Conservation (phyloP, 2,888 invertebrate genomes). For the Eristalinus sepulchralis region DNA sequence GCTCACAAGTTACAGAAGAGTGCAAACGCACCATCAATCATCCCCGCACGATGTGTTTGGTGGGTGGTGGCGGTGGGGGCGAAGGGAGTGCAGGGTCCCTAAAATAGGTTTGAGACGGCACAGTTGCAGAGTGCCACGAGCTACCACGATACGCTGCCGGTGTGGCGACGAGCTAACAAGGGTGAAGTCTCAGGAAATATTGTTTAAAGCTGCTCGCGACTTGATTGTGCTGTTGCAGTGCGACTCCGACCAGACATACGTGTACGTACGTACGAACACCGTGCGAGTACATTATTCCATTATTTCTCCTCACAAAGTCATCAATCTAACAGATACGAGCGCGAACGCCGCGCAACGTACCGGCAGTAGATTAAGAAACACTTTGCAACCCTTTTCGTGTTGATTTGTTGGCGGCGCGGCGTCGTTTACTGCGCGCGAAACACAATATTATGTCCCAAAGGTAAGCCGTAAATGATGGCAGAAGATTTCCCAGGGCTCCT, state of each 20-base stretch:
- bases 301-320: slow-evolving; percentile 46
- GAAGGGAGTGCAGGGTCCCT: slow-evolving; percentile 1
- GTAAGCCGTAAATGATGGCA: slow-evolving; percentile 61
- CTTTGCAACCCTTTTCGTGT: slow-evolving; percentile 52
- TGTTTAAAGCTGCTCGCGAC: slow-evolving; percentile 36
- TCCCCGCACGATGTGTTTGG: slow-evolving; percentile 1
- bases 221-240: slow-evolving; percentile 10
- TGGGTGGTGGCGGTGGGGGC: too few species aligned
- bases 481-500: slow-evolving; percentile 46
- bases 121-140: background rate
- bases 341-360: background rate
- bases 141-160: background rate
- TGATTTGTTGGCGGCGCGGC: slow-evolving; percentile 50
- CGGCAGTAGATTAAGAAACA: slow-evolving; percentile 33
- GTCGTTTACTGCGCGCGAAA: slow-evolving; percentile 30
- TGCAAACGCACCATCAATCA: slow-evolving; percentile 68
- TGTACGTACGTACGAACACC: background rate
- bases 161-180: background rate
- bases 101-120: background rate
- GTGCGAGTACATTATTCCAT: slow-evolving; percentile 36
- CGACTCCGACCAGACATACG: background rate
- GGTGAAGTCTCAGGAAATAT: slow-evolving; percentile 17
- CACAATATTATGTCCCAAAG: slow-evolving; percentile 60
- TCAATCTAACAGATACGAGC: slow-evolving; percentile 42
- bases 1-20: slow-evolving; percentile 49